These are phyloP conservation scores for Mythimna ferrago DNA, from an alignment of 2,888 invertebrate genomes.

Conservation along the genomic window DNA sequence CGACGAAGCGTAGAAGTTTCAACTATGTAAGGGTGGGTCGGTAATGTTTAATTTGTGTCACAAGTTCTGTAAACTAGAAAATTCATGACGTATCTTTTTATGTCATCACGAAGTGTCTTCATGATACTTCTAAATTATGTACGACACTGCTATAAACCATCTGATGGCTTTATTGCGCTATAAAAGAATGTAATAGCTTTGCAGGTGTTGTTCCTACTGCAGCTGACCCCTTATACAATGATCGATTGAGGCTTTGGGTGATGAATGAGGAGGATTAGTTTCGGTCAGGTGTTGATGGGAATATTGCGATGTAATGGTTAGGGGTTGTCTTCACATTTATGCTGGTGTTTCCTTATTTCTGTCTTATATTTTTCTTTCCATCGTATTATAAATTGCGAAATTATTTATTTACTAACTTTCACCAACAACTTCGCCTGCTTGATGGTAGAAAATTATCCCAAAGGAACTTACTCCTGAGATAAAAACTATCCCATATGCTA, in stretches of 20 bases:
- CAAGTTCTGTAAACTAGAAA: slow-evolving; percentile 53
- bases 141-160: slow-evolving; percentile 77
- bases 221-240: slow-evolving; percentile 54
- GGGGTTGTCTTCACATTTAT: neutral
- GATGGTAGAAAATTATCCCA: no score
- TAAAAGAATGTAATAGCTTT: slow-evolving; percentile 77
- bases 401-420: neutral
- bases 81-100: slow-evolving; percentile 48
- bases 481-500: no score
- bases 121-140: slow-evolving; percentile 78
- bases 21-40: no score
- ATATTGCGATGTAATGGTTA: slow-evolving; percentile 14
- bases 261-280: slow-evolving; percentile 22
- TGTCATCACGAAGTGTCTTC: slow-evolving; percentile 64
- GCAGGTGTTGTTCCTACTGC: slow-evolving; percentile 71
- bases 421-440: no score
- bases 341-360: neutral
- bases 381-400: neutral
- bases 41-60: slow-evolving; percentile 28
- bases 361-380: neutral
- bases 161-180: slow-evolving; percentile 80
- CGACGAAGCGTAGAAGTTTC: no score
- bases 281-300: slow-evolving; percentile 11
- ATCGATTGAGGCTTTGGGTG: slow-evolving; percentile 24
- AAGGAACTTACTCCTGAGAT: no score